Evolutionary conservation across 2,797 vertebrate genomes (phyloP).

Genomic region (Hippocampus kuda): DNA sequence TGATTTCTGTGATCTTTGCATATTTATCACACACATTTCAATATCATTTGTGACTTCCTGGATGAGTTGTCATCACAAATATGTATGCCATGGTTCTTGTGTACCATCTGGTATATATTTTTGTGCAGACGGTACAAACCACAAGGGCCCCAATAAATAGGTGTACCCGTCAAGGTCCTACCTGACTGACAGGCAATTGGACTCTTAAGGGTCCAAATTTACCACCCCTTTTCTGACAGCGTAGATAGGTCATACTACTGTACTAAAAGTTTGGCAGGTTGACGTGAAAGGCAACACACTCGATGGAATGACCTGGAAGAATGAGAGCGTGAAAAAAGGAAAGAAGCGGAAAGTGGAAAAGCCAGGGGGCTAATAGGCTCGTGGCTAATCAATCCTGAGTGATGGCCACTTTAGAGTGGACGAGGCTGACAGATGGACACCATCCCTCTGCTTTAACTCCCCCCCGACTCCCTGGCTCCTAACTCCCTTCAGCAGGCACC

Average conservation of each 20-base stretch:
- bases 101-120: no score
- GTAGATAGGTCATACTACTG: background rate
- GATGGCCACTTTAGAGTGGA: conserved; percentile 61
- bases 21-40: no score
- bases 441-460: conserved; percentile 54
- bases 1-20: no score
- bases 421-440: conserved; percentile 59
- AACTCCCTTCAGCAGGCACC: conserved; percentile 34
- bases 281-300: conserved; percentile 18
- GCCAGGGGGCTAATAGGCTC: conserved; percentile 61
- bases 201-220: no score
- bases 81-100: no score
- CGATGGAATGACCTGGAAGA: conserved; percentile 15
- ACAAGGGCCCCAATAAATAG: no score
- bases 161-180: no score
- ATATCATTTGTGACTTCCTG: no score
- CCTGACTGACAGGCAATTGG: no score
- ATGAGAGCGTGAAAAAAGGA: conserved; percentile 16
- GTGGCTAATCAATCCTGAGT: conserved; percentile 63
- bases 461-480: conserved; percentile 37
- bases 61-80: no score
- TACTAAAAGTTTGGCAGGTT: background rate
- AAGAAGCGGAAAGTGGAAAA: conserved; percentile 44
- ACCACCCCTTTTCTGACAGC: no score
- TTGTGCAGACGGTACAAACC: no score